Base-by-base conservation (phyloP, 2,797 vertebrate genomes). In the Amphiprion clarkii region DNA sequence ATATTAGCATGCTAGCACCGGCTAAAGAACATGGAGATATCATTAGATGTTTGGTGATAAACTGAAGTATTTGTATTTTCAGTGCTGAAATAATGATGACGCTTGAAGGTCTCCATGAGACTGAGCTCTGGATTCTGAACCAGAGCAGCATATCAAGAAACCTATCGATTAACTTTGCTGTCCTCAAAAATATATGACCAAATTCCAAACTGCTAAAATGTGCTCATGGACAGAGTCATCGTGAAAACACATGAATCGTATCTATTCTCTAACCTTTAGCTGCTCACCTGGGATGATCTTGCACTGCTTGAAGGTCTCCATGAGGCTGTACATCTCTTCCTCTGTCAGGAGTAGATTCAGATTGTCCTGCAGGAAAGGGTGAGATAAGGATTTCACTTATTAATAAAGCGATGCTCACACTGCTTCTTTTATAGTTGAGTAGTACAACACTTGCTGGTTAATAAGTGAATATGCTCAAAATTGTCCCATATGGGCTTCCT, bases 311-410 rank as follows among this genome's bases (percentile, higher is more conserved):
- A 99, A 96, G 40, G 94, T 96, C 88, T 98, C 96, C 90, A 96
- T 95, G 49, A 99, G 95, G 88, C 97, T 98, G 86, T 97, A 97
- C 98, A 99, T 96, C 90, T 99, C 98, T 54, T 99, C 98, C 39
- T 99, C 97, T 0, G 98, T 99, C 42, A 99, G 95, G 59, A 99
- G 95, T 58, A 98, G 94, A 88, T 98, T 98, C 74, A 99, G 94
- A 79, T 99, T 99, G 91, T 99, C 97, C 98, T 99, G 90, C 40
- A 76, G 71, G 44, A 46, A 56, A 64, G 7, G 59, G 21, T 2
- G 33, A 71, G 10, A 74, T 6, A 14, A 65, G 8, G 10, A 40
- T 66, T 68, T 68, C 6, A 44, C 12, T 23, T 33, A 21, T 62
- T 14, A 36, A 23, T 23, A 17, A 58, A 23, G 3, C 29, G 4